Evolutionary conservation across 2,888 invertebrate genomes (phyloP), one percentile per base, ranked within the genome.

Genomic region (Helicoverpa assulta): DNA sequence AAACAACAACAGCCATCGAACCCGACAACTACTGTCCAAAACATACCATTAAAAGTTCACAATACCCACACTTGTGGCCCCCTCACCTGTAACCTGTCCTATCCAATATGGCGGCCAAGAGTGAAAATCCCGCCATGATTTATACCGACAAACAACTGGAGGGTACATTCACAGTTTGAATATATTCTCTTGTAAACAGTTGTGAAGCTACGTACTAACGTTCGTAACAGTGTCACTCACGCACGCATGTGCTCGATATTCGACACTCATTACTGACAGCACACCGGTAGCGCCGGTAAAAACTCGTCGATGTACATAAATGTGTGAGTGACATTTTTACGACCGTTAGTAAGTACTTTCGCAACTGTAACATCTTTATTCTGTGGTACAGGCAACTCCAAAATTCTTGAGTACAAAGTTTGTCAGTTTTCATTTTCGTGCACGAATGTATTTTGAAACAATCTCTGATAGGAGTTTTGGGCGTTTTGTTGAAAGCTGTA

Each of bases 391-490:
- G 58, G 67, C 73, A 66, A 79, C 73, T 84, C 78, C 64, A 76
- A 81, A 83, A 85, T 83, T 83, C 85, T 80, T 86, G 81, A 86
- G 87, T 81, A 73, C 71, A 58, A 87, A 86, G 83, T 87, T 86
- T 80, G 76, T 67, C 62, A 76, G 70, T 64, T 75, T 77, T 60
- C 67, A 73, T 77, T 76, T 69, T 68, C 47, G 74, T 65, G 63
- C 62, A 40, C 70, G 54, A 81, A 71, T 70, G 56, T 72, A 78
- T 76, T 82, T 78, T 29, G 57, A 43, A 68, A 67, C 67, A 70
- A 70, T 69, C n/a, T 60, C 40, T 67, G 61, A 82, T 76, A 70
- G 47, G 51, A 71, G 67, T 69, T 71, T 47, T 67, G 68, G 67
- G 52, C 57, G 33, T 65, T 59, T 56, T 66, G 56, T 60, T 80